phyloP scores from a whole-genome alignment of 2,113 vertebrate genomes.

The Planiliza haematocheilus region DNA sequence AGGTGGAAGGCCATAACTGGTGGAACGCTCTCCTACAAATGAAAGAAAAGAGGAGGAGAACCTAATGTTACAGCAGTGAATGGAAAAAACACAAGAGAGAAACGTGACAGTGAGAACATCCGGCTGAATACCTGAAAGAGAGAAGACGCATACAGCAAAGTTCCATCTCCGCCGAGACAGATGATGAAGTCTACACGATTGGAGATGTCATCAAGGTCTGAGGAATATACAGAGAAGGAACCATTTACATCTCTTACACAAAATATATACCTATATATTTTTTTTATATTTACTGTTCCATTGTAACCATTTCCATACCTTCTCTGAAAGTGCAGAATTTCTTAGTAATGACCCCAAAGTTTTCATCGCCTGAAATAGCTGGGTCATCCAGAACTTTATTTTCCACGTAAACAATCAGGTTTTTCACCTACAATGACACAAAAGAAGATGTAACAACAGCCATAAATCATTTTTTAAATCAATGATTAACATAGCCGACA shows the following conservation, averaged over 20 bases:
- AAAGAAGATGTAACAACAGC: neutral
- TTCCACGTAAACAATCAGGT: constrained; percentile 97
- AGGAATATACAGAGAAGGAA: neutral
- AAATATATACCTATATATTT: neutral
- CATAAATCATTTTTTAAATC: neutral
- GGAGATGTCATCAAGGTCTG: constrained; percentile 90
- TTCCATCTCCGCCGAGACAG: constrained; percentile 87
- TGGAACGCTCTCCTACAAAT: constrained; percentile 83
- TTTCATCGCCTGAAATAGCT: constrained; percentile 89
- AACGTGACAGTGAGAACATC: neutral
- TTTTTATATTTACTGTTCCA: neutral
- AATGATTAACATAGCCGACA: too few species aligned
- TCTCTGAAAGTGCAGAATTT: constrained; percentile 98
- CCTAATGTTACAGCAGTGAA: accelerated
- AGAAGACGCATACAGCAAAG: constrained; percentile 86
- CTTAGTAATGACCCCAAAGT: constrained; percentile 90
- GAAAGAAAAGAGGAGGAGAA: neutral
- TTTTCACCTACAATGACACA: constrained; percentile 84
- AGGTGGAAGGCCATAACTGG: constrained; percentile 88
- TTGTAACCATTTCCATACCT: constrained; percentile 76
- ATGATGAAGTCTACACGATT: constrained; percentile 87
- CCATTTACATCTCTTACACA: neutral
- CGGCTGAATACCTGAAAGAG: constrained; percentile 83
- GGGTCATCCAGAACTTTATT: constrained; percentile 96
- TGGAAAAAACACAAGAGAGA: accelerated